A percentile compares a stretch with the other conserved stretches of the same genome.
phyloP scores from a whole-genome alignment of 2,113 vertebrate species.

The Epinephelus fuscoguttatus region DNA sequence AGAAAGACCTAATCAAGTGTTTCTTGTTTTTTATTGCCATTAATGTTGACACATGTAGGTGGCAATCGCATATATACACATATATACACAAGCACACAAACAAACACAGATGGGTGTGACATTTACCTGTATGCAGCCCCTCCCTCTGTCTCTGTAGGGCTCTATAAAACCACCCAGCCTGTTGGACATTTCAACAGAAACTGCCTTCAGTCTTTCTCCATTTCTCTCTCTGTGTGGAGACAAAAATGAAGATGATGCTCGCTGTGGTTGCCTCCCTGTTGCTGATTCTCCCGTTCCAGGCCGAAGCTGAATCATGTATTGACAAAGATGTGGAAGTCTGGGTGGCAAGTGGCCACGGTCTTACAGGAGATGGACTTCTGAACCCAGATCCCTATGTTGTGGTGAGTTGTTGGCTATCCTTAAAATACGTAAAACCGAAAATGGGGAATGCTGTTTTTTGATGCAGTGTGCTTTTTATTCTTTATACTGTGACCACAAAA shows the following conservation, averaged over 20 bases:
- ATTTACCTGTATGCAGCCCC: background rate
- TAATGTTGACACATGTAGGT: no score
- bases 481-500: no score
- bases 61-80: background rate
- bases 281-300: background rate
- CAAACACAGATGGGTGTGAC: background rate
- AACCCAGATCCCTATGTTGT: background rate
- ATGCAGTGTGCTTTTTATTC: background rate
- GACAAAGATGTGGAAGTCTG: background rate
- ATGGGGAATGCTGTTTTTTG: background rate
- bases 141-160: background rate
- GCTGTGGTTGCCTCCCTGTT: background rate
- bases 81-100: background rate
- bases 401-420: constrained; percentile 14
- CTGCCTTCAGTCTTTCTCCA: background rate
- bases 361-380: background rate
- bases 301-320: background rate
- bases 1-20: no score
- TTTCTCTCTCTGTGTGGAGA: background rate
- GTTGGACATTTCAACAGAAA: background rate
- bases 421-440: background rate
- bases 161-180: background rate
- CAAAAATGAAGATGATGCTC: constrained; percentile 1
- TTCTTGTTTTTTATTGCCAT: no score
- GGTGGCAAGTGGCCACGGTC: background rate